Base-by-base conservation (phyloP, 2,113 vertebrate genomes). In the Phaethornis superciliosus region DNA sequence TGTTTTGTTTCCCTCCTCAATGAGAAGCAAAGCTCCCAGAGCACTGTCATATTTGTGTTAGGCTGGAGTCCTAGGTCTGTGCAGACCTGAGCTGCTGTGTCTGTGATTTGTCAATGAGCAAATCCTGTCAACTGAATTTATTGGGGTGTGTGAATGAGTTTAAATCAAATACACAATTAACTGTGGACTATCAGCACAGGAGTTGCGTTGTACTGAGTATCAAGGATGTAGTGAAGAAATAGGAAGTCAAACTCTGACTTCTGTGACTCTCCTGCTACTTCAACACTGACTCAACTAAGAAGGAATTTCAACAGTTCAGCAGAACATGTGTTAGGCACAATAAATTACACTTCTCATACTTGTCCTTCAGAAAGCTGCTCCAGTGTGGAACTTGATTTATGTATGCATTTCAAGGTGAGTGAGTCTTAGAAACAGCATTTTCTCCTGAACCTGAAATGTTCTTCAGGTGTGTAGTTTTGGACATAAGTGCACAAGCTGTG, bases 11-110 rank as follows among this genome's bases (percentile, higher is more conserved):
- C 63, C 37, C 23, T 42, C 15, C 40, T 52, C 4, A 2, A 13
- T 60, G 32, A 54, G 14, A 42, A 64, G n/a, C 10, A 32, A 37
- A 68, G 8, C 30, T 74, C 37, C 7, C 22, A 19, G 26, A 37
- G 23, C 2, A 3, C 9, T 63, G 47, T n/a, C 3, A 5, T 15
- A 22, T 10, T 2, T 4, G 33, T 7, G 60, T 19, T 10, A 33
- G 21, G 2, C 17, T 21, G 44, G 54, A 4, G 4, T 12, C 28
- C 15, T 16, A 24, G 14, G 1, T 9, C 27, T 49, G 40, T 10
- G 28, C 21, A 13, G 55, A 42, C 7, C 49, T 54, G 60, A 51
- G 35, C 83, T 3, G 0, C 9, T 23, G 13, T 26, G 23, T 11
- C 40, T 46, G 35, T 52, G 23, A 82, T 21, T 15, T 24, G 2